Conservation (phyloP, 1,140 invertebrate genomes). For the Philotrypesis tridentata region DNA sequence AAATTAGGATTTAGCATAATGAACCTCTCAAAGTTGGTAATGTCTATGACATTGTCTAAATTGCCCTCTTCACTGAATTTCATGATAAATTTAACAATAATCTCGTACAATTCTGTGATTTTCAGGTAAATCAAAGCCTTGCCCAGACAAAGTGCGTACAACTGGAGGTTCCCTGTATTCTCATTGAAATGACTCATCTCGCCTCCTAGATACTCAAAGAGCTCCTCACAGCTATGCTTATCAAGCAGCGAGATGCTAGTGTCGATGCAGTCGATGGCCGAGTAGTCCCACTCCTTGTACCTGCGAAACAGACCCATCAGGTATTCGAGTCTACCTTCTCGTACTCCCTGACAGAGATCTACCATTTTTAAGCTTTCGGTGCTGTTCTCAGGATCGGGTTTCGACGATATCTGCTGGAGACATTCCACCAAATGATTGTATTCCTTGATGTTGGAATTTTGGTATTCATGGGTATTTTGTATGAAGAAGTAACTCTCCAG, state of each 20-base stretch:
- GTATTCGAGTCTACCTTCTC: constrained; percentile 51
- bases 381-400: constrained; percentile 47
- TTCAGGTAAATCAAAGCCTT: constrained; percentile 51
- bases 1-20: constrained; percentile 58
- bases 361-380: constrained; percentile 50
- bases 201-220: constrained; percentile 61
- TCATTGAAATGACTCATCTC: constrained; percentile 46
- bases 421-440: constrained; percentile 57
- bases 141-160: constrained; percentile 45
- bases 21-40: constrained; percentile 58
- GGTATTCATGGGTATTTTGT: constrained; percentile 53
- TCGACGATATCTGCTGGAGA: constrained; percentile 59
- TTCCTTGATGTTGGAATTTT: constrained; percentile 50
- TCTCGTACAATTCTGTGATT: constrained; percentile 54
- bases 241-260: constrained; percentile 45
- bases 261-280: constrained; percentile 53
- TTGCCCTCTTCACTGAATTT: constrained; percentile 58
- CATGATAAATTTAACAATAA: constrained; percentile 58
- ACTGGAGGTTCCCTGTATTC: constrained; percentile 47
- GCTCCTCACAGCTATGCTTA: constrained; percentile 53
- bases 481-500: constrained; percentile 61
- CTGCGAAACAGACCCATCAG: constrained; percentile 58
- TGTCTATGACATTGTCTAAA: constrained; percentile 54
- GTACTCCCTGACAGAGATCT: constrained; percentile 55
- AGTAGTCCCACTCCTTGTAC: constrained; percentile 61